Conservation (phyloP, 2,888 invertebrate genomes). For the Empis livida region DNA sequence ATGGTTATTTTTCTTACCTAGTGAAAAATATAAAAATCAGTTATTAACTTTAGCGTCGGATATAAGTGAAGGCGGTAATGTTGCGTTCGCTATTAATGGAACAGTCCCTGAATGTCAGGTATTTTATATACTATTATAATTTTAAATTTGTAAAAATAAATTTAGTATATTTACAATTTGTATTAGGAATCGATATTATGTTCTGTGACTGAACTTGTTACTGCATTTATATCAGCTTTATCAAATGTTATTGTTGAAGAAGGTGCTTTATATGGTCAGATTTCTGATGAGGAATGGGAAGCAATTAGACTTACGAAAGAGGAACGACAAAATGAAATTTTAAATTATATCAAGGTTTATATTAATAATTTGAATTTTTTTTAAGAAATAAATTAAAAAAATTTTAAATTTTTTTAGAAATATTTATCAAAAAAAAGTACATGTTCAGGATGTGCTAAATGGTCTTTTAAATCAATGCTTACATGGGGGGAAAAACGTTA, state of each 20-base stretch:
- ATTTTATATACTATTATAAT: slow-evolving; percentile 4
- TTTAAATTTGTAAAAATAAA: no score
- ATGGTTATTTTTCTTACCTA: slow-evolving; percentile 65
- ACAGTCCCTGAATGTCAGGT: slow-evolving; percentile 48
- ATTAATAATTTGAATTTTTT: not conserved
- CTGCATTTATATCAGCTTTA: slow-evolving; percentile 52
- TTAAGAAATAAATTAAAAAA: not conserved
- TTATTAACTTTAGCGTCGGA: slow-evolving; percentile 42
- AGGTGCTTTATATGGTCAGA: slow-evolving; percentile 55
- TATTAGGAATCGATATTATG: slow-evolving; percentile 52
- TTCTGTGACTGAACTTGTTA: slow-evolving; percentile 52
- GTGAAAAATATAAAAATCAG: slow-evolving; percentile 31
- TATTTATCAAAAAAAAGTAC: slow-evolving; percentile 24
- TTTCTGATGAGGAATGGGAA: slow-evolving; percentile 79
- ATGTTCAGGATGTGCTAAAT: slow-evolving; percentile 44
- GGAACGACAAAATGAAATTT: slow-evolving; percentile 49
- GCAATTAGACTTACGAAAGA: slow-evolving; percentile 56
- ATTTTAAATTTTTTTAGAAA: slow-evolving; percentile 16
- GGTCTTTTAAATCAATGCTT: slow-evolving; percentile 43
- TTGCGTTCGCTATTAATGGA: slow-evolving; percentile 62
- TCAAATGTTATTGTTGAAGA: slow-evolving; percentile 57
- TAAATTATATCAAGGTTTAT: slow-evolving; percentile 23
- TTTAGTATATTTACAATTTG: no score
- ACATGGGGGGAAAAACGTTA: slow-evolving; percentile 39
- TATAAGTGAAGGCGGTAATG: slow-evolving; percentile 64